A percentile compares a stretch with the other conserved stretches of the same genome.
phyloP scores from a whole-genome alignment of 2,888 invertebrate genomes.

The Cheilosia variabilis region DNA sequence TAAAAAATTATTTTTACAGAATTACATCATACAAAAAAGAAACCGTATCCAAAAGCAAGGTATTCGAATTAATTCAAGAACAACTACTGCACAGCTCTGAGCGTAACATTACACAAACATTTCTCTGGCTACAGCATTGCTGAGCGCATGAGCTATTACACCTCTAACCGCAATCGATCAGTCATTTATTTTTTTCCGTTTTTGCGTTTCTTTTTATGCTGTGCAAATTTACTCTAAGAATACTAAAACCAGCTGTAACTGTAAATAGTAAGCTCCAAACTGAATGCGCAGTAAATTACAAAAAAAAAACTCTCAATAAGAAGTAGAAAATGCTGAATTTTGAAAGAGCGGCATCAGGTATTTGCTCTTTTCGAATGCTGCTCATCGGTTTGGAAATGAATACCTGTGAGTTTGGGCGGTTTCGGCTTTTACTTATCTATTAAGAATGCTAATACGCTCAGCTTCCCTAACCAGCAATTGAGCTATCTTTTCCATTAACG shows the following conservation, averaged over 20 bases:
- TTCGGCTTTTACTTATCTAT: conserved; percentile 58
- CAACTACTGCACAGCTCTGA: conserved; percentile 45
- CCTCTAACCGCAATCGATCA: conserved; percentile 3
- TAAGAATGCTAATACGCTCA: conserved; percentile 36
- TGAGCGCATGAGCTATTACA: conserved; percentile 38
- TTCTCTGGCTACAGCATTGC: conserved; percentile 30
- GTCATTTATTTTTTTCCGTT: conserved; percentile 17
- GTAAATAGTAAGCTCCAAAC: conserved; percentile 29
- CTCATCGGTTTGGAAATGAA: conserved; percentile 63
- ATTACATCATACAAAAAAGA: conserved; percentile 83
- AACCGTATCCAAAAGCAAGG: conserved; percentile 84
- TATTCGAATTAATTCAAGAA: conserved; percentile 79
- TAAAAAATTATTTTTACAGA: conserved; percentile 82
- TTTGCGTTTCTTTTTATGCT: neutral
- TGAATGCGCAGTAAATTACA: conserved; percentile 13
- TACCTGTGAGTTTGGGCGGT: conserved; percentile 71
- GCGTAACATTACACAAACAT: conserved; percentile 38
- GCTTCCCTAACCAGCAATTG: conserved; percentile 42
- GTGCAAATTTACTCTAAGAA: conserved; percentile 20
- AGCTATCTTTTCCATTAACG: conserved; percentile 38
- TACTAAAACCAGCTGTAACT: conserved; percentile 47
- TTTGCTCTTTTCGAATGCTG: conserved; percentile 35
- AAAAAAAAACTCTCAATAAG: neutral
- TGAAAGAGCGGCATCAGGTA: neutral
- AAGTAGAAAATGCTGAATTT: neutral